A percentile compares a stretch with the other conserved stretches of the same genome.
Evolutionary conservation across 2,113 vertebrate species (phyloP).

Genomic region (Nyctibius bracteatus): DNA sequence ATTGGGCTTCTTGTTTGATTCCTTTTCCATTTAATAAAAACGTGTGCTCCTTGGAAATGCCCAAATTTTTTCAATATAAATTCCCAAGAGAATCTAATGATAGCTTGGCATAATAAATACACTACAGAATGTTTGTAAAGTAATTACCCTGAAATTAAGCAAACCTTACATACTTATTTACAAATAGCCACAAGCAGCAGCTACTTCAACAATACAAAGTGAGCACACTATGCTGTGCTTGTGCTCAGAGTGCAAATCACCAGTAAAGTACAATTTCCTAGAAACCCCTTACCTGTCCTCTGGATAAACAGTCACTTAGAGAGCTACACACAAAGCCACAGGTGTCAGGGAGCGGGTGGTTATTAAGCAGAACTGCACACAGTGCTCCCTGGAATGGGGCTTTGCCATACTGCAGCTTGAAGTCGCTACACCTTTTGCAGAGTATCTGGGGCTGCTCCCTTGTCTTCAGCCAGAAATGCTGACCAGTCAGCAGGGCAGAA

Average conservation of each 20-base stretch:
- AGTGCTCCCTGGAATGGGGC: not conserved
- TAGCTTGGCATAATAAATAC: not conserved
- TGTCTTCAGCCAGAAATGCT: not conserved
- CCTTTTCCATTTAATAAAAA: not conserved
- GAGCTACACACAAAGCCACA: not conserved
- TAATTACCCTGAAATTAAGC: not conserved
- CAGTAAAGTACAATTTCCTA: not conserved
- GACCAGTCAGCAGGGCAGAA: not conserved
- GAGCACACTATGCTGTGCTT: fast-evolving
- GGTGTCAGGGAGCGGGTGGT: not conserved
- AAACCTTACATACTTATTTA: not conserved
- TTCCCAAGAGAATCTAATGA: not conserved
- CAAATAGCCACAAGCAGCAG: not conserved
- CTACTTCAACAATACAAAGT: not conserved
- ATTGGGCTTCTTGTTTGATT: not conserved
- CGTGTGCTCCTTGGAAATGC: not conserved
- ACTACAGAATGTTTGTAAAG: not conserved
- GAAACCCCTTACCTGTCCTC: slow-evolving; percentile 56
- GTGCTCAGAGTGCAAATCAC: not conserved
- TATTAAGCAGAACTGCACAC: not conserved
- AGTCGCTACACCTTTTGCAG: not conserved
- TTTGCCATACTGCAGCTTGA: not conserved
- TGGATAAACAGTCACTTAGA: slow-evolving; percentile 34
- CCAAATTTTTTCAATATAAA: not conserved
- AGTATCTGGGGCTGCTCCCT: not conserved